A percentile compares a stretch with the other conserved stretches of the same genome.
These are phyloP conservation scores for Delphinapterus leucas DNA, from an alignment of 2,113 vertebrate species.

Conservation along the genomic window DNA sequence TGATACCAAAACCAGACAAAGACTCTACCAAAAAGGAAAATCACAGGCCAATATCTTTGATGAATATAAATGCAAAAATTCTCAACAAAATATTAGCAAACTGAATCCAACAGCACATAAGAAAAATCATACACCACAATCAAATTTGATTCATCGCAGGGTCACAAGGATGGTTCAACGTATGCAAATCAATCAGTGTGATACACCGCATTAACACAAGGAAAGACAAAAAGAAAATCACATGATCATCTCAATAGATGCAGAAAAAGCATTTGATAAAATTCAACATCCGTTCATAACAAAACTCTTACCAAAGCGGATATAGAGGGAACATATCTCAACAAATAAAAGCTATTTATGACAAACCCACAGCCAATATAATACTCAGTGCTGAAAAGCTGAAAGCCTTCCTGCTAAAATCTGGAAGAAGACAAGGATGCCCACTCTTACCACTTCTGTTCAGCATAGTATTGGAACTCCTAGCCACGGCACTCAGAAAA, in stretches of 20 bases:
- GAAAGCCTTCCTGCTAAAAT: background rate
- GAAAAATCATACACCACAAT: no score
- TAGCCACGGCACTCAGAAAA: background rate
- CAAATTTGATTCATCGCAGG: no score
- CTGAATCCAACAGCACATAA: no score
- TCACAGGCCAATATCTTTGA: no score
- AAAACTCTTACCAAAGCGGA: background rate
- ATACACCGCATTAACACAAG: background rate
- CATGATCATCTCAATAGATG: background rate
- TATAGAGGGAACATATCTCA: background rate
- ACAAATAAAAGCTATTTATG: background rate
- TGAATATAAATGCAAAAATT: no score
- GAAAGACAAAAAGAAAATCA: background rate
- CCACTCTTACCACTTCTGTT: background rate
- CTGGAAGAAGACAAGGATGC: background rate
- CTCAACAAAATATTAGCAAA: no score
- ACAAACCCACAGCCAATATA: background rate
- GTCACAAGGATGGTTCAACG: no score
- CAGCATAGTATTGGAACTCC: background rate
- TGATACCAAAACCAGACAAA: no score
- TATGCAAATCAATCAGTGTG: no score
- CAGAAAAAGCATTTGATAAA: background rate
- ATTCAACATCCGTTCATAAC: background rate
- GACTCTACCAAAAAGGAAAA: no score
- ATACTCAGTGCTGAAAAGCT: background rate